Base-by-base conservation (phyloP, 2,797 vertebrate species). In the Anabas testudineus region DNA sequence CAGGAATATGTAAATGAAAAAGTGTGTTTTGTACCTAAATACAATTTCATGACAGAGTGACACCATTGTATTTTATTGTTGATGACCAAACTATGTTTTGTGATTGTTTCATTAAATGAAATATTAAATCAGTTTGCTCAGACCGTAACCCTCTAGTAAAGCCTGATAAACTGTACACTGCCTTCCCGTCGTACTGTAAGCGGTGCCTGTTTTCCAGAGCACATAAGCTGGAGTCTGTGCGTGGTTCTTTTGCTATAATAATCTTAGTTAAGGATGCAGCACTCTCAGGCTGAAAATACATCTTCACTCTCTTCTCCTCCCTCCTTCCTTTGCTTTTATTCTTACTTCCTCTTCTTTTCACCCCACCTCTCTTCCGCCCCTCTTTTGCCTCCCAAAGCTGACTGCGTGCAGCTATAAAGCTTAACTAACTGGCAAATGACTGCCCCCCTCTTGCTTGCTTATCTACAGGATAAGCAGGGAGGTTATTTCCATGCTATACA, bases 341-440 rank as follows among this genome's bases (percentile, higher is more conserved):
- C 58, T 74, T 37, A 60, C 58, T 80, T 73, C 70, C 54, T 64
- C 69, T 54, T 67, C 70, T 67, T 67, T 67, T 68, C 63, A 46
- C 43, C 52, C 53, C 41, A 52, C 26, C 58, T 51, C 54, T 37
- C 51, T 10, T 7, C 32, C 26, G 34, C 60, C 49, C 28, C 55
- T 66, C 36, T 36, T 30, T 49, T 52, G 24, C 76, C 39, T 54
- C 43, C 47, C 28, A 72, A 63, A 55, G 59, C 66, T 61, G 73
- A 78, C 56, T 78, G 57, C 67, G 72, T 71, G 73, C 67, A 56
- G 83, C 81, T 57, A 82, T 82, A 83, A 90, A 88, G 84, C 88
- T 82, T 86, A 85, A 89, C 84, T 81, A 83, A 87, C 81, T 87
- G 88, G 65, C 76, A 84, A 86, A 88, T 60, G 65, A 55, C 78